Evolutionary conservation across 1,140 invertebrate species (phyloP).

Genomic region (Pomacea maculata): DNA sequence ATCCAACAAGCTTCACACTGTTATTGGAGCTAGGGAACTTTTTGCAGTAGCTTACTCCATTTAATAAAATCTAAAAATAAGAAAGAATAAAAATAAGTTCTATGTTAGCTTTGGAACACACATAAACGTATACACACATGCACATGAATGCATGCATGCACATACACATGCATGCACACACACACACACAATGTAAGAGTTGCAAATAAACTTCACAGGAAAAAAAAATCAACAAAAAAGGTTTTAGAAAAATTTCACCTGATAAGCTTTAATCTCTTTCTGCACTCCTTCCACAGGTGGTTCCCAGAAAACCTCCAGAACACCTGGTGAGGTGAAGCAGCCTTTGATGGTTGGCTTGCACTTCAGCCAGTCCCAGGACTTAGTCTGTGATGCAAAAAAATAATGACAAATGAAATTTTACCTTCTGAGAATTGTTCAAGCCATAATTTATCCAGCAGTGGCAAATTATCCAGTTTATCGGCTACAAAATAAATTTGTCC

Average conservation of each 20-base stretch:
- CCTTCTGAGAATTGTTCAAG: neutral
- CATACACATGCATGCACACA: too few relatives aligned
- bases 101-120: neutral
- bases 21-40: conserved; percentile 57
- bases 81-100: conserved; percentile 3
- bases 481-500: too few relatives aligned
- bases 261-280: conserved; percentile 58
- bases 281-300: conserved; percentile 34
- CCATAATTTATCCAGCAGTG: neutral
- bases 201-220: too few relatives aligned
- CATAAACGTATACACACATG: neutral
- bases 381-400: conserved; percentile 11
- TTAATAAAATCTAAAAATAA: conserved; percentile 56
- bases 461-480: too few relatives aligned
- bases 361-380: conserved; percentile 58
- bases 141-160: neutral
- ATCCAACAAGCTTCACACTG: conserved; percentile 56
- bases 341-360: conserved; percentile 60
- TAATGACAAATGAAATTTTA: neutral
- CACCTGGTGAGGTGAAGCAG: conserved; percentile 57
- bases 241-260: conserved; percentile 34
- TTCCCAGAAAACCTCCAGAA: conserved; percentile 63
- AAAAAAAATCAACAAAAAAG: too few relatives aligned
- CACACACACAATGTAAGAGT: too few relatives aligned
- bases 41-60: conserved; percentile 61